Evolutionary conservation across 2,888 invertebrate species (phyloP), one percentile per base, ranked within the genome.

Genomic region (Pterostichus madidus): DNA sequence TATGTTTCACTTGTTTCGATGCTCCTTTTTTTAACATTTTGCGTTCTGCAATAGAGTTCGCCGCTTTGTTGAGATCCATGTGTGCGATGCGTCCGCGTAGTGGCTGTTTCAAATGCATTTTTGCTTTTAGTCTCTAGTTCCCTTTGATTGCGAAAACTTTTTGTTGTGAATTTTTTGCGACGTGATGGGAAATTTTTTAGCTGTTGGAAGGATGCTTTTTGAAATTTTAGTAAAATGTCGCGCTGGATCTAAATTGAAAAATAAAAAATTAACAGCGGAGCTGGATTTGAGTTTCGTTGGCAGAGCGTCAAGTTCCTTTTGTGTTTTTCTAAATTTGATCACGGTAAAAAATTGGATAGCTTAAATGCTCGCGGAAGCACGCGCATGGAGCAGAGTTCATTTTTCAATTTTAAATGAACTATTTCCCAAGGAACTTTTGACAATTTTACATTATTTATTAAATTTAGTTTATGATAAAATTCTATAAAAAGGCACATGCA

Each of bases 141-240:
- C 56, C 71, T 80, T 80, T 80, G 80, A 80, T 80, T 80, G 80
- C 56, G 17, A 71, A 17, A 80, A 64, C 64, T 80, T 73, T 73
- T 73, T 73, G 71, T 80, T 80, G 53, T 52, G 32, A 75, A 52
- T 75, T 52, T 75, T 75, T 75, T 75, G 49, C 52, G 13, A 32
- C 39, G 31, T 52, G 75, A 75, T 75, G 75, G 75, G 53, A 24
- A 75, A 75, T 75, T 75, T 75, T 75, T 75, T 75, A 75, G 75
- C n/a, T 11, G 35, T 1, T 32, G 75, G 13, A 73, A 75, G 52
- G 75, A 75, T 32, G 53, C 32, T 75, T 75, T 75, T 75, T 75
- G 75, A 52, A 52, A 46, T 73, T 73, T 73, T 73, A 44, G 73
- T 73, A 73, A 64, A 64, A 71, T 71, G 68, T 71, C 68, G 68